phyloP scores from a whole-genome alignment of 2,888 invertebrate species.

The Eupithecia pulchellata region DNA sequence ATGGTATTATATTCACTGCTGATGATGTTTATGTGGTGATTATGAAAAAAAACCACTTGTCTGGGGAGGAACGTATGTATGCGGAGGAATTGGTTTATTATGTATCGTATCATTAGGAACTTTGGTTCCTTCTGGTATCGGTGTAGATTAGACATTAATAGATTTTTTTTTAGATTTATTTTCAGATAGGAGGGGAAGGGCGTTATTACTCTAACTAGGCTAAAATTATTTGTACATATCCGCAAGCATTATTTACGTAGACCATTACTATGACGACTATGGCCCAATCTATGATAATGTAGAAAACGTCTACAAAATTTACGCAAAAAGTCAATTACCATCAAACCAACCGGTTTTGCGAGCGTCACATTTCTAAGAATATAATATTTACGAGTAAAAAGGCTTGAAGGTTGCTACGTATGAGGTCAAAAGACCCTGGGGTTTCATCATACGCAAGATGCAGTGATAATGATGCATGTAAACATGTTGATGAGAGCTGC shows the following conservation, averaged over 20 bases:
- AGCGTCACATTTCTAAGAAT: constrained; percentile 13
- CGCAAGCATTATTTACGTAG: neutral
- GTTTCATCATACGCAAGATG: constrained; percentile 20
- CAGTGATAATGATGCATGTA: constrained; percentile 21
- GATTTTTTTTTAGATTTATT: too few species aligned
- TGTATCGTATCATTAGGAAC: too few species aligned
- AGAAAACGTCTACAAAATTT: neutral
- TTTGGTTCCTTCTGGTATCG: too few species aligned
- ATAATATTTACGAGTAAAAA: constrained; percentile 7
- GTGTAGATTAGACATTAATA: too few species aligned
- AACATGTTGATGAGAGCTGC: constrained; percentile 8
- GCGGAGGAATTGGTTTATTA: too few species aligned
- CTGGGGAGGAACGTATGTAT: too few species aligned
- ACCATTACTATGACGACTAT: neutral
- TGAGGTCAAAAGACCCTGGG: constrained; percentile 21
- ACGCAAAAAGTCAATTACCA: constrained; percentile 8
- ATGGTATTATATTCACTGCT: too few species aligned
- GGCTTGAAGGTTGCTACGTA: constrained; percentile 17
- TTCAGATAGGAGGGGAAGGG: too few species aligned
- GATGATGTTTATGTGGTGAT: too few species aligned
- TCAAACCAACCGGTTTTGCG: constrained; percentile 5
- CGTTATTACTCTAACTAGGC: too few species aligned
- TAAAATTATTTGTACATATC: too few species aligned
- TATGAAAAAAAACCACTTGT: too few species aligned
- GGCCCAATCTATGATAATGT: constrained; percentile 2